phyloP scores from a whole-genome alignment of 2,797 vertebrate genomes.

The Parambassis ranga region DNA sequence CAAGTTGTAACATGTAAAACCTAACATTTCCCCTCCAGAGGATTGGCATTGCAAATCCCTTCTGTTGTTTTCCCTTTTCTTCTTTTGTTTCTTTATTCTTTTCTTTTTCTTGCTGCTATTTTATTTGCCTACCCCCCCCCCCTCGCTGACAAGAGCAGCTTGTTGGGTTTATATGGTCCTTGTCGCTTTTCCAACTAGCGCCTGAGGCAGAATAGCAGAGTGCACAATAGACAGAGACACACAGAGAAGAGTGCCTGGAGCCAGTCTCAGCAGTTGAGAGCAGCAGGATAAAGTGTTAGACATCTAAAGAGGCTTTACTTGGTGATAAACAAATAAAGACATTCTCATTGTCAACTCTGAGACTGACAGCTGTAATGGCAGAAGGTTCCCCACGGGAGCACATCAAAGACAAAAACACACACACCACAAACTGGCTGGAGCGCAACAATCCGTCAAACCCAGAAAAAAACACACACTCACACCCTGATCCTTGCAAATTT shows the following conservation, averaged over 20 bases:
- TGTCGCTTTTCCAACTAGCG: slow-evolving; percentile 36
- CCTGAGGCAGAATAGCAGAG: slow-evolving; percentile 49
- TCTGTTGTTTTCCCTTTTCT: slow-evolving; percentile 60
- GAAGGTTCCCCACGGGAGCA: slow-evolving; percentile 21
- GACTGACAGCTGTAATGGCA: slow-evolving; percentile 54
- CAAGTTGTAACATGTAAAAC: slow-evolving; percentile 72
- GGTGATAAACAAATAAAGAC: slow-evolving; percentile 50
- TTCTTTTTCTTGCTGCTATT: slow-evolving; percentile 23
- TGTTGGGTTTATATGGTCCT: slow-evolving; percentile 47
- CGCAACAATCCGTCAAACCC: not conserved
- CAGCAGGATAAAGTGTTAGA: slow-evolving; percentile 30
- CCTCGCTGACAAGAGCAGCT: slow-evolving; percentile 39
- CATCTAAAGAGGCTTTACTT: slow-evolving; percentile 41
- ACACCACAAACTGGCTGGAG: not conserved
- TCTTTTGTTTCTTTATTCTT: slow-evolving; percentile 50
- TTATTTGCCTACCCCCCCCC: not conserved
- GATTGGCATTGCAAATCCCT: slow-evolving; percentile 50
- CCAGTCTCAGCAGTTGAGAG: slow-evolving; percentile 30
- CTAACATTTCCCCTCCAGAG: slow-evolving; percentile 47
- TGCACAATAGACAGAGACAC: slow-evolving; percentile 23
- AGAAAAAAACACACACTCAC: not conserved
- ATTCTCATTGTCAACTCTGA: slow-evolving; percentile 16
- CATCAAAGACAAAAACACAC: not conserved
- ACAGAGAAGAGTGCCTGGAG: slow-evolving; percentile 15
- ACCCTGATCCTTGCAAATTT: not conserved